A percentile compares a stretch with the other conserved stretches of the same genome.
These are phyloP conservation scores for Stramonita haemastoma DNA, from an alignment of 2,888 invertebrate species.

Conservation along the genomic window DNA sequence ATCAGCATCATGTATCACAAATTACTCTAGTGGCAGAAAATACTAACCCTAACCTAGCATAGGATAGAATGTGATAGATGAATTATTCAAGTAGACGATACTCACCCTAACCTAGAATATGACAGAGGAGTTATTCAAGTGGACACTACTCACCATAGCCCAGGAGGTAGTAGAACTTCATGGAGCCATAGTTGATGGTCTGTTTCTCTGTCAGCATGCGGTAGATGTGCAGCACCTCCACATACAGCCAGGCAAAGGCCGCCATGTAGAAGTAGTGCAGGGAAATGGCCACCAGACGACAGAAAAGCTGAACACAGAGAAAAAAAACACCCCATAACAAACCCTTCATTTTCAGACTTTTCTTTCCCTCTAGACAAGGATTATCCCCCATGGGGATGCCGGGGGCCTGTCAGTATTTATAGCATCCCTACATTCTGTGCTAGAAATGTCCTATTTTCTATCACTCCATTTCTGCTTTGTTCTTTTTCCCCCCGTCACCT, in stretches of 20 bases:
- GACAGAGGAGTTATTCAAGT: not conserved
- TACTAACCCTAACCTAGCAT: not conserved
- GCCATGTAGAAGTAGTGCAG: constrained; percentile 95
- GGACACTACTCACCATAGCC: constrained; percentile 87
- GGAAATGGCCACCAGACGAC: constrained; percentile 92
- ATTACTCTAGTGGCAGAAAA: not conserved
- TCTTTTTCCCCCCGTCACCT: no score
- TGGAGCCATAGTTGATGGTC: constrained; percentile 96
- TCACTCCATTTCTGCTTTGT: no score
- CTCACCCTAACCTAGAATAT: no score
- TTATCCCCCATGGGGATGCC: no score
- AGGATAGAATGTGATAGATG: not conserved
- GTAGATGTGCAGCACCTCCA: constrained; percentile 94
- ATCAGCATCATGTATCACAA: no score
- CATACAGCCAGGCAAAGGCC: constrained; percentile 93
- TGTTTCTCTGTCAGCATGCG: constrained; percentile 96
- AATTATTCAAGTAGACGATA: no score
- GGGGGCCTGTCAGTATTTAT: no score
- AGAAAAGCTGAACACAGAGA: constrained; percentile 83
- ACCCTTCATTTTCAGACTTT: no score
- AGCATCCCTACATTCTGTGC: no score
- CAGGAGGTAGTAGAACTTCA: constrained; percentile 92
- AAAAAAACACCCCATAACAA: not conserved
- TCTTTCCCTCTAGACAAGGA: no score
- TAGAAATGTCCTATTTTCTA: no score